Conservation (phyloP, 2,113 vertebrate species). For the Atrichornis clamosus region DNA sequence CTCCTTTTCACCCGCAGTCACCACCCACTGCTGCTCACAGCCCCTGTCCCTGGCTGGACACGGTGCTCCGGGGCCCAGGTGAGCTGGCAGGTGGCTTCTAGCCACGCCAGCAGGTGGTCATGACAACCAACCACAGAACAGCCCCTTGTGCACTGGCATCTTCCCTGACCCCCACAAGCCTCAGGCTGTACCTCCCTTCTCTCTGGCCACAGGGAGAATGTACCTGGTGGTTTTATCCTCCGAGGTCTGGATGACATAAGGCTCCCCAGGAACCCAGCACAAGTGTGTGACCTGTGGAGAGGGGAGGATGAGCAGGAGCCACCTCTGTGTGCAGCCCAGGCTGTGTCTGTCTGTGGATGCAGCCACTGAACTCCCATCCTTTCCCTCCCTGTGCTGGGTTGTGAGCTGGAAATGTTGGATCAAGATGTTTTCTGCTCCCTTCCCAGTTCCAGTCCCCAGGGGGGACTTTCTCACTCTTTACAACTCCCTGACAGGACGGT, state of each 20-base stretch:
- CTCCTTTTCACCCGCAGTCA: fast-evolving
- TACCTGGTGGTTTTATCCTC: conserved; percentile 95
- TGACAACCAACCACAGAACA: background rate
- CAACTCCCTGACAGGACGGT: background rate
- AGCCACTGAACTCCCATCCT: background rate
- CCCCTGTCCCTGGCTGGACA: background rate
- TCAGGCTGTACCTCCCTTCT: background rate
- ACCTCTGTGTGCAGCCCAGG: background rate
- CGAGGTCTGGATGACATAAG: conserved; percentile 86
- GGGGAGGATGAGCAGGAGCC: background rate
- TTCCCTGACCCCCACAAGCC: fast-evolving
- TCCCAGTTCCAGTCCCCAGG: background rate
- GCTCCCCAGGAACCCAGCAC: conserved; percentile 91
- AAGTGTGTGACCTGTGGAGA: conserved; percentile 88
- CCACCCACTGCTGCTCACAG: background rate
- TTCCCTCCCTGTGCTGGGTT: fast-evolving
- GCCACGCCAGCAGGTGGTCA: background rate
- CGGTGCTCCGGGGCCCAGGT: background rate
- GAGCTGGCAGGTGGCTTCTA: background rate
- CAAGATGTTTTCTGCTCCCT: background rate
- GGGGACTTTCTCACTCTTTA: background rate
- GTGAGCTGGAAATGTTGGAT: background rate
- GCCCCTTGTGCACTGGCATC: background rate
- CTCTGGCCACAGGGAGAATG: background rate
- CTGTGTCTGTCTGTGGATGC: background rate